Evolutionary conservation across 2,888 invertebrate genomes (phyloP).

Genomic region (Ennomos erosarius): DNA sequence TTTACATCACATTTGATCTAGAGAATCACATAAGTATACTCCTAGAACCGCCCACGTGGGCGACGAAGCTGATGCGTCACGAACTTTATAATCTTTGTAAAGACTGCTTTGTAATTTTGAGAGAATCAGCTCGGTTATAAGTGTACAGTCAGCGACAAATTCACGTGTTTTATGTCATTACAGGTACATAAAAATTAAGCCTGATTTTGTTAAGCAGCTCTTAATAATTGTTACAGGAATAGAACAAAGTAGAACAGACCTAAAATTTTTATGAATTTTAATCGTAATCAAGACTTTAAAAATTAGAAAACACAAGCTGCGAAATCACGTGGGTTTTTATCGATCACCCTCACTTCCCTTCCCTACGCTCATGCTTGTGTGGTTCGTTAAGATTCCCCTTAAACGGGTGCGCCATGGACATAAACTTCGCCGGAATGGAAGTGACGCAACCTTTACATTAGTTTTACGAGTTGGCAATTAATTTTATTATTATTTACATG

Average conservation of each 20-base stretch:
- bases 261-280: too few species aligned
- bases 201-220: too few species aligned
- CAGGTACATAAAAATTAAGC: too few species aligned
- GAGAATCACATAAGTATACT: slow-evolving; percentile 24
- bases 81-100: too few species aligned
- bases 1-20: slow-evolving; percentile 19
- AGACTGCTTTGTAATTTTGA: slow-evolving; percentile 33
- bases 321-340: too few species aligned
- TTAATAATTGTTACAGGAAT: too few species aligned
- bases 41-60: slow-evolving; percentile 26
- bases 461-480: slow-evolving; percentile 32
- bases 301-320: too few species aligned
- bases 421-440: slow-evolving; percentile 29
- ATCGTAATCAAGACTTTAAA: too few species aligned
- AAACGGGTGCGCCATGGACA: slow-evolving; percentile 31
- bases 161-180: too few species aligned
- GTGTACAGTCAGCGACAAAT: neutral
- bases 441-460: slow-evolving; percentile 34
- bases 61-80: slow-evolving; percentile 27
- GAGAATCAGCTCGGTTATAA: slow-evolving; percentile 21
- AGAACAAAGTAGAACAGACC: too few species aligned
- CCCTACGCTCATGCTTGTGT: slow-evolving; percentile 15
- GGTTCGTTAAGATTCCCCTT: slow-evolving; percentile 38
- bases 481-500: slow-evolving; percentile 37
- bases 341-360: neutral